Conservation (phyloP, 2,888 invertebrate species). For the Oscheius sp. region DNA sequence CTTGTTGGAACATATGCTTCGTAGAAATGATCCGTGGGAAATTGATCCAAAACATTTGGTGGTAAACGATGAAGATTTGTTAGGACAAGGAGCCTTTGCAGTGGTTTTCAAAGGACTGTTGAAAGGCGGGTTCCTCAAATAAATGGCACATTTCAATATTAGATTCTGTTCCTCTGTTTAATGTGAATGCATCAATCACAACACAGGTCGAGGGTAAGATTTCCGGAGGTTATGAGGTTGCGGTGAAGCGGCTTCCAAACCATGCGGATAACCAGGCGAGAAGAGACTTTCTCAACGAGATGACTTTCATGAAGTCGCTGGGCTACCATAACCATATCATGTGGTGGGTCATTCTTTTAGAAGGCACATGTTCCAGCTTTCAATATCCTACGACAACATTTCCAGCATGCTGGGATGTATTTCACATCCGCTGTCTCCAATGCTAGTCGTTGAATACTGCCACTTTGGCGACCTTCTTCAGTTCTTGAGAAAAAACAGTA, state of each 20-base stretch:
- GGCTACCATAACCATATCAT: conserved; percentile 62
- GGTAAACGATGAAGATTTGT: conserved; percentile 52
- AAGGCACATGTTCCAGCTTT: neutral
- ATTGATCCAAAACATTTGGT: conserved; percentile 48
- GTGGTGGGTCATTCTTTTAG: conserved; percentile 19
- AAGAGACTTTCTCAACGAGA: conserved; percentile 62
- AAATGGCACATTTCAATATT: neutral
- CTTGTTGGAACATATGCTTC: neutral
- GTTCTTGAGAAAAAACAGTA: conserved; percentile 50
- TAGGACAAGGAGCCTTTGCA: conserved; percentile 66
- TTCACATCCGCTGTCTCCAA: conserved; percentile 50
- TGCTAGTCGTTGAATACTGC: conserved; percentile 63
- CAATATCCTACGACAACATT: neutral
- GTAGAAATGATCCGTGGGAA: conserved; percentile 56
- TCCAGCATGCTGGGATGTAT: conserved; percentile 61
- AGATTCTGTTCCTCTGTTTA: conserved; percentile 44
- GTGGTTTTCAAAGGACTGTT: conserved; percentile 61
- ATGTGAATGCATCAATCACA: conserved; percentile 42
- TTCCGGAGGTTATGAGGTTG: conserved; percentile 51
- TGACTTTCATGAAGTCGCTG: conserved; percentile 64
- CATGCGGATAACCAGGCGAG: conserved; percentile 57
- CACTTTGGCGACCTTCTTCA: conserved; percentile 56
- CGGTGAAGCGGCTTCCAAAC: conserved; percentile 61
- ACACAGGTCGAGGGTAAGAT: conserved; percentile 42
- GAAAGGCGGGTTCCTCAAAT: conserved; percentile 40